A percentile compares a stretch with the other conserved stretches of the same genome.
Conservation (phyloP, 92 coral and sea anemone genomes). For the Nematostella vectensis region DNA sequence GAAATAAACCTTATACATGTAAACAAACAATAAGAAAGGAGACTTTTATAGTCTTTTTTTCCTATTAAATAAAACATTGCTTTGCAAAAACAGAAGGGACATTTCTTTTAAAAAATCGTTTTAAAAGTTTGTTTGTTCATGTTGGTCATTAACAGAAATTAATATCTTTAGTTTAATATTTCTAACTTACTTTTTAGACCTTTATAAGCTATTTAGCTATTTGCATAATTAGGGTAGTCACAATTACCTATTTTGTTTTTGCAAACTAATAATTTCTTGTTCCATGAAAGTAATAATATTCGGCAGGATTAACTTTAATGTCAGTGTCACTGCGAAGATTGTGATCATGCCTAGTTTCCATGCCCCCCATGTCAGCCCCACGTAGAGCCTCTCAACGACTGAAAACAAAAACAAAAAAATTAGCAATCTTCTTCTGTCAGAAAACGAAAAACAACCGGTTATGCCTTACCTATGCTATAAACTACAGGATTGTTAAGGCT, state of each 20-base stretch:
- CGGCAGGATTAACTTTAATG: neutral
- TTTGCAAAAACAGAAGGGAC: no score
- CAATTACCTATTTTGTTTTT: neutral
- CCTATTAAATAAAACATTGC: no score
- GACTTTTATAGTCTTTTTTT: no score
- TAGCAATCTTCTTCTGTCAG: neutral
- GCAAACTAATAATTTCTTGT: neutral
- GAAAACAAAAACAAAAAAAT: neutral
- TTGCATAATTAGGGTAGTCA: no score
- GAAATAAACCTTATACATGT: no score
- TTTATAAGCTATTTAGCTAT: no score
- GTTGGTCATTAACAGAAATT: no score
- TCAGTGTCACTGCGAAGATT: neutral
- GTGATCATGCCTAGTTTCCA: neutral
- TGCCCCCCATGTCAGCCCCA: neutral
- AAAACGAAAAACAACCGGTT: neutral
- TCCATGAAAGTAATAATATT: neutral
- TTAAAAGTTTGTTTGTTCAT: no score
- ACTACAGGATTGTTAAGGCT: neutral
- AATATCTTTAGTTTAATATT: no score
- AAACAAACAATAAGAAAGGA: no score
- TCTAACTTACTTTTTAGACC: no score
- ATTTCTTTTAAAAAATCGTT: no score
- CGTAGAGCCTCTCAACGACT: neutral
- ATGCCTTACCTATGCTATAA: neutral